Evolutionary conservation across 2,113 vertebrate species (phyloP).

Genomic region (Carlito syrichta): DNA sequence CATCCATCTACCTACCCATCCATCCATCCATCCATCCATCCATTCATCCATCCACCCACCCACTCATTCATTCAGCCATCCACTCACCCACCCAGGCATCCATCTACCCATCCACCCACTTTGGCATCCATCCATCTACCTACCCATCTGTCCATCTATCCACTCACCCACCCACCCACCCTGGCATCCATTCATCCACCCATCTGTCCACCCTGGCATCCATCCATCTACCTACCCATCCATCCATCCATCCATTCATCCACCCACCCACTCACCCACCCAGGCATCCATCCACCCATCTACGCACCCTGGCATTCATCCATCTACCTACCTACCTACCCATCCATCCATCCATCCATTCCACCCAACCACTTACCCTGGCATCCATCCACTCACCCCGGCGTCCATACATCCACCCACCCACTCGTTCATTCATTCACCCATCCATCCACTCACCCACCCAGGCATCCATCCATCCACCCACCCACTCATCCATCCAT

Average conservation of each 20-base stretch:
- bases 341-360: no score
- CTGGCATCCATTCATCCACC: not conserved
- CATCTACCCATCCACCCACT: not conserved
- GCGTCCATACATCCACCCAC: not conserved
- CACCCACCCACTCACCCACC: rapidly evolving
- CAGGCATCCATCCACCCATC: rapidly evolving
- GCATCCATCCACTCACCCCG: no score
- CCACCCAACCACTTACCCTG: rapidly evolving
- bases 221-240: not conserved
- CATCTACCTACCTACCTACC: rapidly evolving
- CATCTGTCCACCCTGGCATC: rapidly evolving
- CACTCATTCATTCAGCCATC: no score
- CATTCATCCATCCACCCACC: rapidly evolving
- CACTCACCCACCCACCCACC: rapidly evolving
- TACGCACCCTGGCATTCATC: no score
- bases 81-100: no score
- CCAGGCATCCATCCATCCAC: not conserved
- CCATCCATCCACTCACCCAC: rapidly evolving
- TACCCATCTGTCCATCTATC: no score
- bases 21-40: not conserved
- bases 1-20: rapidly evolving
- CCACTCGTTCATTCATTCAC: not conserved
- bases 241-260: rapidly evolving
- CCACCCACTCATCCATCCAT: no score
- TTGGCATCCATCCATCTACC: rapidly evolving